Conservation (phyloP, 2,888 invertebrate species). For the Sminthurides aquaticus region DNA sequence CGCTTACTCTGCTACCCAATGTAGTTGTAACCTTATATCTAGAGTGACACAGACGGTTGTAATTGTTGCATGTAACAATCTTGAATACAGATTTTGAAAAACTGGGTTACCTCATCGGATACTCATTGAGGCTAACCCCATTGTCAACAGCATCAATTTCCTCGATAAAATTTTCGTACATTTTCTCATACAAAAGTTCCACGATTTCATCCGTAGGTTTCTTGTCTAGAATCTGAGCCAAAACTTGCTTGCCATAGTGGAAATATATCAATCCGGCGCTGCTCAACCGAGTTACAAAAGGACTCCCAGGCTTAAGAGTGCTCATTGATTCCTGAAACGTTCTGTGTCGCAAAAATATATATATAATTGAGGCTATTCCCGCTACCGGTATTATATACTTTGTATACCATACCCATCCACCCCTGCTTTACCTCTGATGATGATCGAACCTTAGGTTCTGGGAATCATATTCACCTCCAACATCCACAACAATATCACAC, state of each 20-base stretch:
- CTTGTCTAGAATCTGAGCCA: conserved; percentile 54
- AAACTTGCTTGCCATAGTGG: conserved; percentile 76
- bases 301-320: conserved; percentile 53
- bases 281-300: conserved; percentile 64
- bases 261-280: conserved; percentile 89
- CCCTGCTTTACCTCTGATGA: conserved; percentile 77
- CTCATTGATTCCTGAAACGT: conserved; percentile 63
- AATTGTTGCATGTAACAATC: too few species aligned
- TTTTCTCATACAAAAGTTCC: conserved; percentile 56
- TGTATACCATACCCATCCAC: too few species aligned
- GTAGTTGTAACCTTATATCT: conserved; percentile 71
- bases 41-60: too few species aligned
- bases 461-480: conserved; percentile 78
- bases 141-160: conserved; percentile 97
- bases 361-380: background rate
- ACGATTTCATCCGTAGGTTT: conserved; percentile 52
- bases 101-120: conserved; percentile 26
- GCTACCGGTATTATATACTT: too few species aligned
- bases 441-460: conserved; percentile 77
- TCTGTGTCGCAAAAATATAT: too few species aligned
- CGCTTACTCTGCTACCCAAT: conserved; percentile 65
- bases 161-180: conserved; percentile 81
- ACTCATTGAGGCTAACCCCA: conserved; percentile 56
- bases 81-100: too few species aligned
- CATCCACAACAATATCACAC: conserved; percentile 93